Evolutionary conservation across 2,113 vertebrate genomes (phyloP), one percentile per base, ranked within the genome.

Genomic region (Cephalopterus ornatus): DNA sequence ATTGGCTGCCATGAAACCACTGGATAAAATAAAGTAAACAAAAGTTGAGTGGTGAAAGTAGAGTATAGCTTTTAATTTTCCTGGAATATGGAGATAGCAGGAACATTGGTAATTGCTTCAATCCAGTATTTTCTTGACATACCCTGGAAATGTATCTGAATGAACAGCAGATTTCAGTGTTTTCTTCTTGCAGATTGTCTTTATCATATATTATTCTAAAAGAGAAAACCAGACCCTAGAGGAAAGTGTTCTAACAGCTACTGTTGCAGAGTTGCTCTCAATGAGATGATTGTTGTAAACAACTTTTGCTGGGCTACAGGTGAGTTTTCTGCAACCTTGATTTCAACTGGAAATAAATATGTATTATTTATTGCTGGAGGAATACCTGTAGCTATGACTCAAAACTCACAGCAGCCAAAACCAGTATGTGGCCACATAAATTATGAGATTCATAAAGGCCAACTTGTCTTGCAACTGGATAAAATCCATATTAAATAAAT

Each of bases 281-380:
- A 7, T 55, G 59, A 88, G 52, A 70, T 11, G 27, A 53, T 4
- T 50, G 21, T 37, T 73, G 32, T 52, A 47, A 86, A 75, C 12
- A 53, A 27, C 55, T 59, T 80, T 82, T 76, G 20, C 52, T 93
- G 78, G 53, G n/a, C 39, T 70, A 37, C 26, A 28, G n/a, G 24
- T 70, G 75, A 58, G 9, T 82, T 76, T 85, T 95, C 26, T 70
- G 58, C 56, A 89, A 87, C 82, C 49, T 33, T 73, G 37, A 68
- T 70, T 82, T 95, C 53, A 53, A 70, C 55, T 79, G 78, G 67
- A 93, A 92, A 53, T 61, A 66, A 85, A 93, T 81, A 88, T 88
- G 37, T 76, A 80, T 95, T 92, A 95, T 94, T 85, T 90, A 91
- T 66, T 88, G 49, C 71, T 85, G 35, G 44, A 79, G 24, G 55